These are phyloP conservation scores for Colius striatus DNA, from an alignment of 2,113 vertebrate species.

Conservation along the genomic window DNA sequence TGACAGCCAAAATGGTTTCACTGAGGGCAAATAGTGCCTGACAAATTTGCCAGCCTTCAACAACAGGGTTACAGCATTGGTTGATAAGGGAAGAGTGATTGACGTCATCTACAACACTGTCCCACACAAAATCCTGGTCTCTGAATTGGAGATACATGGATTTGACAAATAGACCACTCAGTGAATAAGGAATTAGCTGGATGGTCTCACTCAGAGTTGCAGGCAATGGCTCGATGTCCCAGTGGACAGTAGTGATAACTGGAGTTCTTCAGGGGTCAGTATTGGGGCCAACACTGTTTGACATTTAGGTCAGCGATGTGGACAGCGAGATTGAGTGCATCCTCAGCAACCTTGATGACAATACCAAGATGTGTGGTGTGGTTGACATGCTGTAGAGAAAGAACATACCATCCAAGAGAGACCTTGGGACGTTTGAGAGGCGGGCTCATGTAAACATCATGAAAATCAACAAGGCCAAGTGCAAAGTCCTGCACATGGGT, in stretches of 20 bases:
- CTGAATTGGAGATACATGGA: not conserved
- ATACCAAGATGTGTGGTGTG: not conserved
- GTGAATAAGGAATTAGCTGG: not conserved
- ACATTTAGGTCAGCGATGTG: not conserved
- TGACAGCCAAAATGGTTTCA: too few relatives aligned
- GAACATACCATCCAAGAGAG: too few relatives aligned
- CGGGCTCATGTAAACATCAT: too few relatives aligned
- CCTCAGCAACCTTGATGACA: not conserved
- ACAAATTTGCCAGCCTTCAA: too few relatives aligned
- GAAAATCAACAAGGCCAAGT: too few relatives aligned
- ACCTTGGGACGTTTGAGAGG: too few relatives aligned
- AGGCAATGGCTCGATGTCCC: not conserved
- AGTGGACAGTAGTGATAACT: not conserved
- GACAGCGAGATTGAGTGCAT: not conserved
- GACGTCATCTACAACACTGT: too few relatives aligned
- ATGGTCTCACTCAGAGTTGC: not conserved
- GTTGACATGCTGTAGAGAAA: not conserved
- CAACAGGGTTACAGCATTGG: too few relatives aligned
- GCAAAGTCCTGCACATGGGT: too few relatives aligned
- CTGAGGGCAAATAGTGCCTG: too few relatives aligned
- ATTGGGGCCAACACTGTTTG: not conserved
- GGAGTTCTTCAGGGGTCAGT: not conserved
- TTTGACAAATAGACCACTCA: not conserved
- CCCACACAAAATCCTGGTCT: too few relatives aligned
- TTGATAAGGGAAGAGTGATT: too few relatives aligned